Base-by-base conservation (phyloP, 2,797 vertebrate species). In the Thaleichthys pacificus region DNA sequence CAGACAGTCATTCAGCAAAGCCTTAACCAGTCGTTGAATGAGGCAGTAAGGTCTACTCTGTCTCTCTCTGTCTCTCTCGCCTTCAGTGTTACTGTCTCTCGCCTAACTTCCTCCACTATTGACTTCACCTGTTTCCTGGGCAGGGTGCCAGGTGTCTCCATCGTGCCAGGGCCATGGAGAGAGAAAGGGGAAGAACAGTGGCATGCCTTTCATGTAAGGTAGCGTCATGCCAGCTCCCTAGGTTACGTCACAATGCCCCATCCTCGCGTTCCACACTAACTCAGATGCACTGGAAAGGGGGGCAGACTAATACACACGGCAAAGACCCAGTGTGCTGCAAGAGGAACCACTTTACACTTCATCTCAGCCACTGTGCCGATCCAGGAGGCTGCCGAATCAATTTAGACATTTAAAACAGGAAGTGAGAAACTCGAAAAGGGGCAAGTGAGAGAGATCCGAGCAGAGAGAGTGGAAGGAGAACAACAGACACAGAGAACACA, bases 321-420 rank as follows among this genome's bases (percentile, higher is more conserved):
- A 56, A 58, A 58, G 24, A 19, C 56, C 56, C 1, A 0, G 51
- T 12, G 14, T 26, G 54, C 11, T 19, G 26, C 19, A 12, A 32
- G n/a, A 30, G 66, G 26, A 68, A 32, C 51, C 5, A 68, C 15
- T n/a, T 47, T 56, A 56, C 51, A 56, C 38, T 22, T 66, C n/a
- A 35, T 14, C 49, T 57, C n/a, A 11, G 28, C 26, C 4, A n/a
- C 24, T 30, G 51, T 47, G 56, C 19, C 61, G 54, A 64, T 61
- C 5, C 15, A 56, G 19, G 61, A 69, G 56, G 26, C 58, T 70
- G 58, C 60, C 42, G 64, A 70, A 78, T n/a, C 51, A 61, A 70
- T 73, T 61, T 67, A 84, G 76, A 30, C 68, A 19, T 61, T 71
- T 71, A 76, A 80, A 79, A 78, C 77, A 85, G 83, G 81, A 90